A percentile compares a stretch with the other conserved stretches of the same genome.
Conservation (phyloP, 2,113 vertebrate genomes). For the Pseudolaguvia tuberculata region DNA sequence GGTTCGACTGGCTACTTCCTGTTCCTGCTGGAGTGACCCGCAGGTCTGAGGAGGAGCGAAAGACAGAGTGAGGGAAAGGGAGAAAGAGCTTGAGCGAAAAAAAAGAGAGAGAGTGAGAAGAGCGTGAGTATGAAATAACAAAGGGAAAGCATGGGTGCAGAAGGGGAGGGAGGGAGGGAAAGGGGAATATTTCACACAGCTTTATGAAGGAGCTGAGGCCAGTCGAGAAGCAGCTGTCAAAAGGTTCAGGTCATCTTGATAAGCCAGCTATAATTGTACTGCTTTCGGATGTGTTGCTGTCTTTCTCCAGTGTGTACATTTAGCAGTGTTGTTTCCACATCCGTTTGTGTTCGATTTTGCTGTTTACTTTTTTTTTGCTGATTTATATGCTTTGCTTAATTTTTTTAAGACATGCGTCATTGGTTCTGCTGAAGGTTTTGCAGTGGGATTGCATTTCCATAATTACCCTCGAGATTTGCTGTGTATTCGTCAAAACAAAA, state of each 20-base stretch:
- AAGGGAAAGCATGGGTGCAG: constrained; percentile 26
- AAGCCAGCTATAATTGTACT: constrained; percentile 34
- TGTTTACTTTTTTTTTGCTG: not conserved
- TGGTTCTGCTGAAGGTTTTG: not conserved
- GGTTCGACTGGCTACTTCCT: constrained; percentile 47
- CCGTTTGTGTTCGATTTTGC: not conserved
- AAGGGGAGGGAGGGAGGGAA: constrained; percentile 29
- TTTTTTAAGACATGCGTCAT: not conserved
- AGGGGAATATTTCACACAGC: constrained; percentile 20
- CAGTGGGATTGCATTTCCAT: not conserved
- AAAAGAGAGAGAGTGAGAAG: constrained; percentile 27
- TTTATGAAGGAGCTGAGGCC: constrained; percentile 23
- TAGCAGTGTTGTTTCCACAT: constrained; percentile 3
- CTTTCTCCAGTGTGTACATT: not conserved
- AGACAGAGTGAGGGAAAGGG: constrained; percentile 32
- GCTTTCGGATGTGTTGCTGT: constrained; percentile 10
- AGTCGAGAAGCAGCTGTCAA: constrained; percentile 24
- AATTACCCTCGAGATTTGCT: not conserved
- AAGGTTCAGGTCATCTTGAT: constrained; percentile 38
- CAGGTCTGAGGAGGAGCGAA: constrained; percentile 41
- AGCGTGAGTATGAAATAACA: constrained; percentile 42
- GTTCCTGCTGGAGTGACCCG: constrained; percentile 50
- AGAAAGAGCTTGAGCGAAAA: constrained; percentile 27
- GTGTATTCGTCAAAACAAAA: not conserved
- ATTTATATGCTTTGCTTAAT: constrained; percentile 22